phyloP scores from a whole-genome alignment of 2,797 vertebrate species.

The Pangasius djambal region DNA sequence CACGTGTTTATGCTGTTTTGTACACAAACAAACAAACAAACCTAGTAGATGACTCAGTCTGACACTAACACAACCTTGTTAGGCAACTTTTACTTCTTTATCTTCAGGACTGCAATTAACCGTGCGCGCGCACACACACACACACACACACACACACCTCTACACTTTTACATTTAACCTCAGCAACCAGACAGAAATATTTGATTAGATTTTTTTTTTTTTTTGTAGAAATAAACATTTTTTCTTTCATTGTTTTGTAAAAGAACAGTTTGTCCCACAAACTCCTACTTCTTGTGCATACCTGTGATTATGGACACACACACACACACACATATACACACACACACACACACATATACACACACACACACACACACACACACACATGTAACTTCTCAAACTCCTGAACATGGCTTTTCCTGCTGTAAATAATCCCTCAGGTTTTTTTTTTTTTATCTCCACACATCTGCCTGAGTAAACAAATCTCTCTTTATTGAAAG shows the following conservation, averaged over 20 bases:
- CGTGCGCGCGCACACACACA: neutral
- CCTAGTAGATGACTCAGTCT: neutral
- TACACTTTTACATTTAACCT: no score
- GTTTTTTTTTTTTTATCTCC: neutral
- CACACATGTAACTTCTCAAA: neutral
- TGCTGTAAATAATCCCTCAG: neutral
- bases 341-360: neutral
- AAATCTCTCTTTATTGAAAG: conserved; percentile 26
- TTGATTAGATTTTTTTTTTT: no score
- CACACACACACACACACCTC: neutral
- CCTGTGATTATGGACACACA: no score
- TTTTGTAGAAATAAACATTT: no score
- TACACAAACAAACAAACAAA: neutral
- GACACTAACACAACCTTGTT: neutral
- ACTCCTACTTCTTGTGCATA: no score
- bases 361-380: conserved; percentile 8
- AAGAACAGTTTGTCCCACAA: no score
- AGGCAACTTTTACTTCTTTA: neutral
- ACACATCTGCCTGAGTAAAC: conserved; percentile 45
- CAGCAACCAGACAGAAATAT: no score
- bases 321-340: neutral
- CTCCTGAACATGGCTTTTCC: neutral
- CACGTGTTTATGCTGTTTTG: neutral
- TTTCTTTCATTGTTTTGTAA: no score
- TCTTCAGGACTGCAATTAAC: neutral